Evolutionary conservation across 2,888 invertebrate genomes (phyloP), one percentile per base, ranked within the genome.

Genomic region (Lasioglossum pauxillum): DNA sequence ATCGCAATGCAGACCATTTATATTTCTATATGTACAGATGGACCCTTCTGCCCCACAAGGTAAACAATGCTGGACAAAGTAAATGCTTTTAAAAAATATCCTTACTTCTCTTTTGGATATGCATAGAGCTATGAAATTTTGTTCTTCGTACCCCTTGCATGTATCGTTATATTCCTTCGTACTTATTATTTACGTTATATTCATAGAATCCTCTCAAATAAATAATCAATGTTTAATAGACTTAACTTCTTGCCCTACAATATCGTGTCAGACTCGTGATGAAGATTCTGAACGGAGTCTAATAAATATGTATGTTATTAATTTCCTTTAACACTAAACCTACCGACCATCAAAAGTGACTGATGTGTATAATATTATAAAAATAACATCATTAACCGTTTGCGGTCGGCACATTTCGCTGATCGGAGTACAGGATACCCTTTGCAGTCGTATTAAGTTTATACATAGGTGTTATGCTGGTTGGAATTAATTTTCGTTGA

Each of bases 41-140:
- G n/a, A 57, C 0, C 83, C 96, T 96, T 81, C 96, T 96, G 84
- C 96, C 96, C 95, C 97, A 97, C 89, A 97, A 94, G 95, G 96
- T 95, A 95, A 97, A 96, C 85, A 97, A 94, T 67, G 97, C 97
- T 97, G 94, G 77, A 96, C 96, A 75, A 88, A 83, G 14, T 79
- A 81, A 60, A 86, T 23, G 16, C 7, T 64, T 2, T 16, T 31
- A 31, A 31, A 31, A 64, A 64, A 64, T 64, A 31, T 16, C 16
- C 2, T 64, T 31, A 64, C 5, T 64, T 64, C 91, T 91, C 86
- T 93, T 94, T 77, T 93, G 91, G 80, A 86, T 92, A 84, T 89
- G 91, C 77, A 57, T 12, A 12, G 12, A 92, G 10, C 12, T n/a
- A 57, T 57, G 10, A 57, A 57, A n/a, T 12, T n/a, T 57, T 57